These are phyloP conservation scores for Drosophila pectinifera DNA, from an alignment of 1,140 invertebrate species.

Conservation along the genomic window DNA sequence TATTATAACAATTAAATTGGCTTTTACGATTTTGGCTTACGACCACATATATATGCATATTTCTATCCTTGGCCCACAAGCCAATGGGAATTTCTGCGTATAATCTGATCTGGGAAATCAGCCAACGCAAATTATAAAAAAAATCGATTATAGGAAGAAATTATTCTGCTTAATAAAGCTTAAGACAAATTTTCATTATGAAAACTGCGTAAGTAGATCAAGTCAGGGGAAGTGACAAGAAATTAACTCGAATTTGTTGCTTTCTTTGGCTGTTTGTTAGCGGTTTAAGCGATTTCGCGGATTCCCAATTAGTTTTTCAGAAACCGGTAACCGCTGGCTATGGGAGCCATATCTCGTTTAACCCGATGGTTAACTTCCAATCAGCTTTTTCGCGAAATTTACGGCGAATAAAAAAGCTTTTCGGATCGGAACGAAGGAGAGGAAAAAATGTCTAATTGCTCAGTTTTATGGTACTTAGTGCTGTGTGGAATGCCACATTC, in stretches of 20 bases:
- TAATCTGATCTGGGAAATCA: conserved; percentile 5
- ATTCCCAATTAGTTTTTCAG: conserved; percentile 9
- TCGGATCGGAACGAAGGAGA: not conserved
- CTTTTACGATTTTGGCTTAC: conserved; percentile 32
- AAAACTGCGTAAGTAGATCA: not conserved
- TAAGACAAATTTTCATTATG: not conserved
- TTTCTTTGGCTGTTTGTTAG: not conserved
- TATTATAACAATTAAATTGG: conserved; percentile 44
- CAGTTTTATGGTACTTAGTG: not conserved
- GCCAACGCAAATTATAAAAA: too few species aligned
- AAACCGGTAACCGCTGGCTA: conserved; percentile 22
- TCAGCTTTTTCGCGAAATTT: conserved; percentile 10
- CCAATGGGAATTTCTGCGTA: not conserved
- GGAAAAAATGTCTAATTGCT: not conserved
- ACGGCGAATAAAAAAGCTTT: not conserved
- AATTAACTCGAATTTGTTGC: conserved; percentile 15
- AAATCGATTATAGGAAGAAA: not conserved
- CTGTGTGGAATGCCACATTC: conserved; percentile 16
- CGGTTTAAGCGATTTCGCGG: not conserved
- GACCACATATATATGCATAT: not conserved
- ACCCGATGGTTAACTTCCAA: conserved; percentile 22
- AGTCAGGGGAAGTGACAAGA: not conserved
- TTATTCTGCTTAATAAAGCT: not conserved
- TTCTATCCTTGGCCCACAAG: conserved; percentile 9
- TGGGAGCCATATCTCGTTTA: conserved; percentile 35